These are phyloP conservation scores for Dendrocincla fuliginosa DNA, from an alignment of 2,797 vertebrate genomes.

Conservation along the genomic window DNA sequence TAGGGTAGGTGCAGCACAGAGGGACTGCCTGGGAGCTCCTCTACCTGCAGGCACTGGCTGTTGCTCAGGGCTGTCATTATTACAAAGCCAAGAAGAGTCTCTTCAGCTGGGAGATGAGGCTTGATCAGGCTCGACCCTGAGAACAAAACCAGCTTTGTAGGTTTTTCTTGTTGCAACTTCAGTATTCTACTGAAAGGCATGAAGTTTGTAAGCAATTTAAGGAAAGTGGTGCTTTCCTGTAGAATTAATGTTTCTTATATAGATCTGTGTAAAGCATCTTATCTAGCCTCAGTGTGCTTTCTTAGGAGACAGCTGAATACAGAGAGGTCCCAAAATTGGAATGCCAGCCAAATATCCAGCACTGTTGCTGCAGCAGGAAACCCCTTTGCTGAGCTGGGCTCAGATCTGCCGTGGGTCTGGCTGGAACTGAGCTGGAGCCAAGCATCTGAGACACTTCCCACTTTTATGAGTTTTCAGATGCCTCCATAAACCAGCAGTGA, in stretches of 20 bases:
- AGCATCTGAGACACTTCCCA: not conserved
- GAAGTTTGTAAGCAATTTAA: not conserved
- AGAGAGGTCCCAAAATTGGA: not conserved
- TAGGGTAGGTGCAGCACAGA: not conserved
- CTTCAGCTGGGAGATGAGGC: not conserved
- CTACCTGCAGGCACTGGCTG: not conserved
- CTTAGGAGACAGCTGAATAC: not conserved
- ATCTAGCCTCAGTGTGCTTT: not conserved
- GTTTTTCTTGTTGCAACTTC: not conserved
- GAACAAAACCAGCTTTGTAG: not conserved
- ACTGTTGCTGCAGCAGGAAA: not conserved
- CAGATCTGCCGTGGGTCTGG: not conserved
- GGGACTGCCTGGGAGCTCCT: not conserved
- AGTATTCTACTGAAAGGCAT: not conserved
- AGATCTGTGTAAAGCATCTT: not conserved
- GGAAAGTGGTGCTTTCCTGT: not conserved
- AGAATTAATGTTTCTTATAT: not conserved
- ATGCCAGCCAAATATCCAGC: not conserved
- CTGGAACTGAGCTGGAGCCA: not conserved
- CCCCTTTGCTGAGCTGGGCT: not conserved
- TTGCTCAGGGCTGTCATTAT: not conserved
- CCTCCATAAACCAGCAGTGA: constrained; percentile 14
- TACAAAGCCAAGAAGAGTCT: not conserved
- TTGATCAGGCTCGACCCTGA: not conserved
- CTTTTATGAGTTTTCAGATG: not conserved